Base-by-base conservation (phyloP, 2,797 vertebrate genomes). In the Megaceryle alcyon region DNA sequence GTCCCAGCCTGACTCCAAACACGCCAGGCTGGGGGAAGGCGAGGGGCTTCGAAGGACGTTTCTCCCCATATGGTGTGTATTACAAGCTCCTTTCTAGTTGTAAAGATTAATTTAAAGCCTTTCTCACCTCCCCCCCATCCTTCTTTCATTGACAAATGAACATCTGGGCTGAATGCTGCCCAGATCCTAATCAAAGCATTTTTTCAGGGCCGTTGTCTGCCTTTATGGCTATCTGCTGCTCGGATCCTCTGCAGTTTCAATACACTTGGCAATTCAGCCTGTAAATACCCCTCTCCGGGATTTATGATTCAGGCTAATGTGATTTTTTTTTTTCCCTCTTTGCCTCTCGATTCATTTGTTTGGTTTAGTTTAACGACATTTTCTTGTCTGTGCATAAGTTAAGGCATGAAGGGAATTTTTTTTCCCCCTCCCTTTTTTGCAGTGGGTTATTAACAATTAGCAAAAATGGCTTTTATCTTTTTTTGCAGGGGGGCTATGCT, bases 51-150 rank as follows among this genome's bases (percentile, higher is more conserved):
- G 8, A 46, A 91, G 82, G 88, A 85, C 63, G n/a, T 73, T 88
- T 81, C 90, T 96, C 78, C 91, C 95, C 96, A 94, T 97, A 94
- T 96, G 95, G 95, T 97, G 95, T 78, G 75, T 84, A 68, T 97
- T 97, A 95, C 96, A 86, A 91, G 94, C 92, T 73, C 90, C 95
- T 91, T 97, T 97, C 96, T 92, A 96, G 95, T 93, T 96, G 96
- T 96, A 95, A 97, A 94, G 95, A 96, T 97, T 97, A 97, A 97
- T 96, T 92, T 95, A 92, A 95, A 94, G 90, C 94, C 95, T 95
- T 92, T 92, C 92, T 89, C 95, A 91, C 88, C 94, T 92, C 96
- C 91, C 90, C 93, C 94, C 89, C 78, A 56, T 86, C 69, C 82
- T 64, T 89, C 82, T 95, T 95, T 79, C 95, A 92, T 66, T 96